phyloP scores from a whole-genome alignment of 2,797 vertebrate species.

The Alouatta caraya region DNA sequence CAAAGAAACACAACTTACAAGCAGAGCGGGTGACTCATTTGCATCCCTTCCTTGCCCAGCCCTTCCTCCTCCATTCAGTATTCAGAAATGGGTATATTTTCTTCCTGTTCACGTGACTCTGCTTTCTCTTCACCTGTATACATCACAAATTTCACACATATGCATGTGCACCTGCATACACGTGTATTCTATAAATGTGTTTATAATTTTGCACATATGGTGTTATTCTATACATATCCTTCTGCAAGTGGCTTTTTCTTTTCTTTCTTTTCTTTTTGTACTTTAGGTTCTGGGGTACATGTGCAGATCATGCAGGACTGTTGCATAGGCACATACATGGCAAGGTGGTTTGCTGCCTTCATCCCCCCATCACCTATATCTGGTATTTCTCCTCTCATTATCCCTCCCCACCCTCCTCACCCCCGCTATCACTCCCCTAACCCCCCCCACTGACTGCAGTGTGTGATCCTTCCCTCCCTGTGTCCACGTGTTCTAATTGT shows the following conservation, averaged over 20 bases:
- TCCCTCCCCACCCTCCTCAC: too few relatives aligned
- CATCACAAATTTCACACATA: too few relatives aligned
- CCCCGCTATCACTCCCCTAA: too few relatives aligned
- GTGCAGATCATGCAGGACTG: too few relatives aligned
- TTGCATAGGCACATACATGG: too few relatives aligned
- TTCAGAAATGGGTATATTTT: neutral
- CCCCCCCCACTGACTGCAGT: too few relatives aligned
- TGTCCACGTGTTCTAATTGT: too few relatives aligned
- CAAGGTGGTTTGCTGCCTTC: too few relatives aligned
- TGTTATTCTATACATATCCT: neutral
- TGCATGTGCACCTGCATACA: fast-evolving
- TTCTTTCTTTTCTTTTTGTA: neutral
- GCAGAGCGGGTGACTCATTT: neutral
- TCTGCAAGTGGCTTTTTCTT: neutral
- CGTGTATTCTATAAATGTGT: fast-evolving
- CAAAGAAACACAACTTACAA: neutral
- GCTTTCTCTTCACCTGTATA: neutral
- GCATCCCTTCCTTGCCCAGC: neutral
- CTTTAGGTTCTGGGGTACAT: too few relatives aligned
- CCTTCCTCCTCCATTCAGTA: neutral
- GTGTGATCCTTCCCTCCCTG: too few relatives aligned
- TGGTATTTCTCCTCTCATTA: too few relatives aligned
- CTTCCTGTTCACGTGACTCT: neutral
- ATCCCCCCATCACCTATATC: too few relatives aligned
- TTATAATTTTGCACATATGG: neutral